Percentiles rank a stretch among this genome's conserved stretches.
Conservation (phyloP, 2,797 vertebrate genomes). For the Crocodylus rhombifer region DNA sequence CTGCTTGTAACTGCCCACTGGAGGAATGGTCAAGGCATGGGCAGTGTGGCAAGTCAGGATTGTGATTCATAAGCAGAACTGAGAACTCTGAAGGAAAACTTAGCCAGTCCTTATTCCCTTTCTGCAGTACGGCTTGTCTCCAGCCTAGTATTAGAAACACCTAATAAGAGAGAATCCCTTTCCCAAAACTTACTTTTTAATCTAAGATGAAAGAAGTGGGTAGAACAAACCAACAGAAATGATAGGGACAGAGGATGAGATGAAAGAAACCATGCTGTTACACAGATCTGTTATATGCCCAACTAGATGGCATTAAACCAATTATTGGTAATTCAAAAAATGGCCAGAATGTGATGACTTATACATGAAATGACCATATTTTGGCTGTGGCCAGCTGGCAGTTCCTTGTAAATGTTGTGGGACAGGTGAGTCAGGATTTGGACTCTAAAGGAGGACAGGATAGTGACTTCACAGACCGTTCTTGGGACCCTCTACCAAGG, state of each 20-base stretch:
- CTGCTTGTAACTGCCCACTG: background rate
- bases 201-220: background rate
- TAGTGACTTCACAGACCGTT: background rate
- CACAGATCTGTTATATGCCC: background rate
- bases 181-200: background rate
- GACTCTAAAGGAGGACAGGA: background rate
- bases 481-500: background rate
- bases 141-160: background rate
- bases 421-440: background rate
- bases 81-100: background rate
- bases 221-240: background rate
- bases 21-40: background rate
- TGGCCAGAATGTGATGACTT: background rate
- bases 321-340: background rate
- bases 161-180: background rate
- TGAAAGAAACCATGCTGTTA: background rate
- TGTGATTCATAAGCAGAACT: background rate
- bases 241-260: background rate
- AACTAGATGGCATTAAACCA: background rate
- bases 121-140: background rate
- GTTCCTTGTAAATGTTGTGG: background rate
- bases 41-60: background rate
- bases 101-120: background rate
- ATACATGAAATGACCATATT: background rate
- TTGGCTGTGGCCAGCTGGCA: background rate